A percentile compares a stretch with the other conserved stretches of the same genome.
These are phyloP conservation scores for Cryptotermes secundus DNA, from an alignment of 1,140 invertebrate genomes.

Conservation along the genomic window DNA sequence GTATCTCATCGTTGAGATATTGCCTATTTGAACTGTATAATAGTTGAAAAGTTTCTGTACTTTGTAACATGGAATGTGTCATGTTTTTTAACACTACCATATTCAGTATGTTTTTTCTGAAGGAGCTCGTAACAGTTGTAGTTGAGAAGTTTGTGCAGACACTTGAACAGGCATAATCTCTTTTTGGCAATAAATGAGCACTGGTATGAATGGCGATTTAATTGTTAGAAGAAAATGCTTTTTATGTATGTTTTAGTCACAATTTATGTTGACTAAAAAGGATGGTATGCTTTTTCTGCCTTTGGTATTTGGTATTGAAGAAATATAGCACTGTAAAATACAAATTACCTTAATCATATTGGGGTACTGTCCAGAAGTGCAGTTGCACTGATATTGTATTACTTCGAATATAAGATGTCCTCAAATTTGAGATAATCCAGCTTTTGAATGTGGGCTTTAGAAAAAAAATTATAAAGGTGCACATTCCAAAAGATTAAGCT, in stretches of 20 bases:
- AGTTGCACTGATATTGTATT: too few relatives aligned
- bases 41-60: background rate
- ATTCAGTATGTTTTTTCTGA: background rate
- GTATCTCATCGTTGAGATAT: background rate
- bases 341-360: background rate
- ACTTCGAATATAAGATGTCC: too few relatives aligned
- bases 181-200: background rate
- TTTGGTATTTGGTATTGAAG: background rate
- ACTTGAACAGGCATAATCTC: background rate
- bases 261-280: background rate
- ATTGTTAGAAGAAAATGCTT: background rate
- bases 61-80: constrained; percentile 13
- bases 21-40: background rate
- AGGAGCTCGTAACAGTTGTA: background rate
- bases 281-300: background rate
- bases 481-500: too few relatives aligned
- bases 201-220: background rate
- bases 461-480: too few relatives aligned
- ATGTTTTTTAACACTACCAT: background rate
- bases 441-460: too few relatives aligned
- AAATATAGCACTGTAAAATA: background rate
- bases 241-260: background rate
- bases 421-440: too few relatives aligned
- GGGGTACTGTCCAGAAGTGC: background rate
- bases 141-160: background rate